phyloP scores from a whole-genome alignment of 2,797 vertebrate species.

The Chromobotia macracanthus region DNA sequence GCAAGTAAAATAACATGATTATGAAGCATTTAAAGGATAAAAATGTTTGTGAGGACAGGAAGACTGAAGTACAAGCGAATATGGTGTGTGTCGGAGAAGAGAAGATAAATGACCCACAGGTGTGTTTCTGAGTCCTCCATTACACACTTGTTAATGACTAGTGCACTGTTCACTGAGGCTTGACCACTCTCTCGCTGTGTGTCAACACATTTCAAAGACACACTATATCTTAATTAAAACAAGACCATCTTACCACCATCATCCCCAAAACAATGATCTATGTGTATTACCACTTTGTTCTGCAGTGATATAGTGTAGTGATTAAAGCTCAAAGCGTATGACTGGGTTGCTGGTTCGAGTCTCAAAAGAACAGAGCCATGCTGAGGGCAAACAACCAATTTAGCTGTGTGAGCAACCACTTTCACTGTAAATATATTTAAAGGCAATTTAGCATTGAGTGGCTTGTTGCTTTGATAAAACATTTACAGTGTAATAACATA shows the following conservation, averaged over 20 bases:
- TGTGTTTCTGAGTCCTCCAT: slow-evolving; percentile 28
- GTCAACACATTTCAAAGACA: slow-evolving; percentile 27
- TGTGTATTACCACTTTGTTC: too few species aligned
- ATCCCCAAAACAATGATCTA: not conserved
- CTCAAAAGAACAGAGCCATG: too few species aligned
- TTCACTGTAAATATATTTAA: not conserved
- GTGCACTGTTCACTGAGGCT: slow-evolving; percentile 15
- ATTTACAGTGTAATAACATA: not conserved
- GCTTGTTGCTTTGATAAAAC: not conserved
- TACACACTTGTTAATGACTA: slow-evolving; percentile 20
- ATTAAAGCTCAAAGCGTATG: not conserved
- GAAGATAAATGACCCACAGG: slow-evolving; percentile 41
- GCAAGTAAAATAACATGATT: not conserved
- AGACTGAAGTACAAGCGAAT: not conserved
- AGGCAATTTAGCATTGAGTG: not conserved
- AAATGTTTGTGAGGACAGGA: not conserved
- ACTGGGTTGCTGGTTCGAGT: too few species aligned
- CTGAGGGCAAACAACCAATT: too few species aligned
- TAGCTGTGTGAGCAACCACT: not conserved
- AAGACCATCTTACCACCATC: not conserved
- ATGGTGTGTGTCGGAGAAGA: slow-evolving; percentile 10
- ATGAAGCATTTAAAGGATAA: not conserved
- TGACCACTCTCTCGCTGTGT: slow-evolving; percentile 3
- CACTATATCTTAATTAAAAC: slow-evolving; percentile 36
- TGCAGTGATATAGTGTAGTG: not conserved